Conservation (phyloP, 2,113 vertebrate genomes). For the Larimichthys crocea region DNA sequence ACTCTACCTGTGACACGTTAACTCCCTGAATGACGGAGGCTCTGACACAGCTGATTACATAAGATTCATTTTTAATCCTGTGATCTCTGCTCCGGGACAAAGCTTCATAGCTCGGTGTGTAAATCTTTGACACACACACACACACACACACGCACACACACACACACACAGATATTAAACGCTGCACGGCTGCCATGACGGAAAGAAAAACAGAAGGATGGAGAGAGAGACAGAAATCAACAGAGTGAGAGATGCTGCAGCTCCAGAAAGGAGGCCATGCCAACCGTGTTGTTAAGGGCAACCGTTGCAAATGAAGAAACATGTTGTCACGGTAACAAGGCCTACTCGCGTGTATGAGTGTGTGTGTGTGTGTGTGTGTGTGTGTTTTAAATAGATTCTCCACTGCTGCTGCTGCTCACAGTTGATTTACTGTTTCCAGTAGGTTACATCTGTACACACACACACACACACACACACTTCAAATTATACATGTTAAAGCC, state of each 20-base stretch:
- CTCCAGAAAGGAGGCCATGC: constrained; percentile 66
- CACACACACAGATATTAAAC: too few relatives aligned
- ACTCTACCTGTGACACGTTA: too few relatives aligned
- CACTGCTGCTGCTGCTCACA: constrained; percentile 36
- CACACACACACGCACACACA: too few relatives aligned
- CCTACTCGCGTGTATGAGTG: constrained; percentile 24
- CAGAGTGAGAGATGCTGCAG: constrained; percentile 41
- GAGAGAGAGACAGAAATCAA: neutral
- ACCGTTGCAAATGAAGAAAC: constrained; percentile 78
- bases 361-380: constrained; percentile 34
- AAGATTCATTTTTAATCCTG: too few relatives aligned
- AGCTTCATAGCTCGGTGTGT: too few relatives aligned
- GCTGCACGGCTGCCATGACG: too few relatives aligned
- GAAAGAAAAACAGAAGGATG: too few relatives aligned
- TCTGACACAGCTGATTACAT: too few relatives aligned
- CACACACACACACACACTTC: neutral
- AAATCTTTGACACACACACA: too few relatives aligned
- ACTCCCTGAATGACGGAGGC: too few relatives aligned
- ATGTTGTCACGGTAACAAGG: constrained; percentile 81
- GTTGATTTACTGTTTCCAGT: constrained; percentile 47
- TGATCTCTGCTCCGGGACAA: too few relatives aligned
- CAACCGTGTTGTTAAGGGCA: constrained; percentile 79
- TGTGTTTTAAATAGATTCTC: constrained; percentile 74
- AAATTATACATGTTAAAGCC: too few relatives aligned
- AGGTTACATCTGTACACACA: constrained; percentile 18